Percentiles rank a stretch among this genome's conserved stretches.
These are phyloP conservation scores for Takifugu flavidus DNA, from an alignment of 2,113 vertebrate species.

Conservation along the genomic window DNA sequence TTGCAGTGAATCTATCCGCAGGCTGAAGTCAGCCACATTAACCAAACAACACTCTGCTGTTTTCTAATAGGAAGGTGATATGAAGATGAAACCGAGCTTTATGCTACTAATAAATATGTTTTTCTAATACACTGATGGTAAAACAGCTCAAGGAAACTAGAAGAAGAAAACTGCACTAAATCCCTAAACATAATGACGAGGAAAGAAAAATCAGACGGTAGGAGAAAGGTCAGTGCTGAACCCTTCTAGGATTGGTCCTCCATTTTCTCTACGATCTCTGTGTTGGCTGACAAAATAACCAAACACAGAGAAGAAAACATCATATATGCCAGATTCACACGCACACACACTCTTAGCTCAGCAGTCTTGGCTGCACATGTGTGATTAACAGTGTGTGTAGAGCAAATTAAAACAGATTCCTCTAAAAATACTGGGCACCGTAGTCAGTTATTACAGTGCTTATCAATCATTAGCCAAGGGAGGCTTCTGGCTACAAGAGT, in stretches of 20 bases:
- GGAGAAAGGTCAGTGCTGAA: slow-evolving; percentile 29
- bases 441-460: background rate
- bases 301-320: slow-evolving; percentile 3
- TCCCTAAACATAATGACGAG: background rate
- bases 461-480: slow-evolving; percentile 33
- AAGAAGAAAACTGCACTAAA: slow-evolving; percentile 18
- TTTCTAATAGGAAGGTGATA: too few species aligned
- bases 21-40: slow-evolving; percentile 76
- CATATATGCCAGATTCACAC: background rate
- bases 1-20: slow-evolving; percentile 72
- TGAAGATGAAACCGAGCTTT: too few species aligned
- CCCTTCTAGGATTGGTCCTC: slow-evolving; percentile 31
- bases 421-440: background rate
- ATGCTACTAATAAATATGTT: background rate
- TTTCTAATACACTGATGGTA: slow-evolving; percentile 38
- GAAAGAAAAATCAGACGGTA: background rate
- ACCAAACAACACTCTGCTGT: slow-evolving; percentile 27
- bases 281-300: slow-evolving; percentile 31
- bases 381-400: slow-evolving; percentile 25
- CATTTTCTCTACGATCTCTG: slow-evolving; percentile 9
- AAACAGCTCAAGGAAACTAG: slow-evolving; percentile 31
- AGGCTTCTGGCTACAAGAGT: slow-evolving; percentile 13
- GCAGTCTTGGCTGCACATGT: slow-evolving; percentile 7
- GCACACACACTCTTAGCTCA: slow-evolving; percentile 40
- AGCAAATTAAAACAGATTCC: slow-evolving; percentile 15